Base-by-base conservation (phyloP, 2,797 vertebrate genomes). In the Melanotaenia nigrans region DNA sequence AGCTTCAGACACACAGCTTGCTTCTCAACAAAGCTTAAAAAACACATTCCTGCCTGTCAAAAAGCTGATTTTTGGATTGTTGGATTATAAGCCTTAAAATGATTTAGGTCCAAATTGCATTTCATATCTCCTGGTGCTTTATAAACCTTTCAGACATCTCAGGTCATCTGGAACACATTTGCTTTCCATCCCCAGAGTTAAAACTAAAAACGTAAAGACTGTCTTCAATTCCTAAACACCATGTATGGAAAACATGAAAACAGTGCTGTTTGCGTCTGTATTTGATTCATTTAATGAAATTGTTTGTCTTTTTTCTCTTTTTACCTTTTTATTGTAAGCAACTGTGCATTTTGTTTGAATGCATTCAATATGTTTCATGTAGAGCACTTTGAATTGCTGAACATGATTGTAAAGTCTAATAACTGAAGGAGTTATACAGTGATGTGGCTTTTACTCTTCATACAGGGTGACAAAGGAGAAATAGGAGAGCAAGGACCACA, bases 401-500 rank as follows among this genome's bases (percentile, higher is more conserved):
- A 38, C 14, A 47, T 24, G 36, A 33, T 54, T 1, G 35, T 33
- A 7, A 20, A 47, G 13, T 63, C 1, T 45, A 9, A 51, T 42
- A 7, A 57, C 11, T 68, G 5, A 56, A 24, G 49, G n/a, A 40
- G 25, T 42, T 69, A 68, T 25, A 60, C 40, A 3, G 4, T 69
- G 33, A 59, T 58, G 8, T 35, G 33, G 1, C 1, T 5, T 57
- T 33, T 57, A 8, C 80, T 22, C 6, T 10, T 47, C 36, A 82
- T 38, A 68, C 77, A 95, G 94, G 94, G 94, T 57, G 93, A 95
- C 65, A 94, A 91, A 83, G 95, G 94, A 20, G 93, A 92, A 25
- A 53, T n/a, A 18, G 94, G 95, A 83, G 89, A 90, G 30, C 87
- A 82, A 77, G 94, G 92, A 74, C 79, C 55, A 38, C 86, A 91